A percentile compares a stretch with the other conserved stretches of the same genome.
Conservation (phyloP, 2,888 invertebrate genomes). For the Diplolepis rosae region DNA sequence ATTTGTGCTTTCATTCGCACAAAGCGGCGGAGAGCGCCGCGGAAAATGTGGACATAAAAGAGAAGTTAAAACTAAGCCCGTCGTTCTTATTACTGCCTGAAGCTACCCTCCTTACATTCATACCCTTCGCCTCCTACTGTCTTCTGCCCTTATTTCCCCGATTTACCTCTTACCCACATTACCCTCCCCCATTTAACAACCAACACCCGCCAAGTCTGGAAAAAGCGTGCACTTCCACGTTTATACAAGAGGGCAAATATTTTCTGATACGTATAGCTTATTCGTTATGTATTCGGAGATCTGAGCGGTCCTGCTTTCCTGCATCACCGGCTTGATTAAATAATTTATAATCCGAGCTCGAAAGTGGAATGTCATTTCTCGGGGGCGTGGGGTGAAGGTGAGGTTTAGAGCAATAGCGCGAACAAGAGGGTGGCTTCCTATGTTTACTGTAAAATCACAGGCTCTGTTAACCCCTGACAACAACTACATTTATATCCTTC, state of each 20-base stretch:
- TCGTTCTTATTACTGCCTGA: slow-evolving; percentile 73
- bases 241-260: slow-evolving; percentile 69
- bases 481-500: slow-evolving; percentile 48
- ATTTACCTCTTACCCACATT: slow-evolving; percentile 40
- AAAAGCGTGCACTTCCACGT: slow-evolving; percentile 45
- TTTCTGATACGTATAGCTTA: slow-evolving; percentile 63
- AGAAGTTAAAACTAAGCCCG: slow-evolving; percentile 73
- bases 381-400: slow-evolving; percentile 34
- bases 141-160: slow-evolving; percentile 22
- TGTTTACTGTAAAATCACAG: slow-evolving; percentile 54
- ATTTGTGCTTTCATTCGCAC: slow-evolving; percentile 74
- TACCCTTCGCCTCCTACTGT: slow-evolving; percentile 35
- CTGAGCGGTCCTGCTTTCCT: slow-evolving; percentile 18
- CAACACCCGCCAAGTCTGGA: slow-evolving; percentile 38
- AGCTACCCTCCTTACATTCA: slow-evolving; percentile 61
- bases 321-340: slow-evolving; percentile 67
- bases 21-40: slow-evolving; percentile 63
- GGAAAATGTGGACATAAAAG: slow-evolving; percentile 72
- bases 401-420: slow-evolving; percentile 3
- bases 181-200: slow-evolving; percentile 22
- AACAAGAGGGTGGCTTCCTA: slow-evolving; percentile 35
- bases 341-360: slow-evolving; percentile 68
- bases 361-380: slow-evolving; percentile 63
- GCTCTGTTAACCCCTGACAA: slow-evolving; percentile 49
- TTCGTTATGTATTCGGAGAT: slow-evolving; percentile 30